A percentile compares a stretch with the other conserved stretches of the same genome.
phyloP scores from a whole-genome alignment of 1,140 invertebrate species.

The Oppia nitens region DNA sequence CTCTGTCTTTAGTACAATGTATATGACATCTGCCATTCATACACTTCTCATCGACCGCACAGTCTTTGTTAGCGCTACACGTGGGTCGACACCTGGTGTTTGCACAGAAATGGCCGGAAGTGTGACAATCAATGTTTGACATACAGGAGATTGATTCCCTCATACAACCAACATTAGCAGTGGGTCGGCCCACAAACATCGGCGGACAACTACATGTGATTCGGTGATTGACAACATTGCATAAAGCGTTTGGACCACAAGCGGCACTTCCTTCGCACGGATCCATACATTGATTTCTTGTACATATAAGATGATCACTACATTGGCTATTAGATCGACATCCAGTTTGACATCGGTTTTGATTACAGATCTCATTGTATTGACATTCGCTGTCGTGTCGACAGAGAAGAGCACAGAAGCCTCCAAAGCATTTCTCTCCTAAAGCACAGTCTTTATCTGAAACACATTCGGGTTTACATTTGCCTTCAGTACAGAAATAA shows the following conservation, averaged over 20 bases:
- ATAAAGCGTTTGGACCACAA: constrained; percentile 77
- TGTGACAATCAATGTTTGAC: constrained; percentile 48
- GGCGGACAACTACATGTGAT: constrained; percentile 66
- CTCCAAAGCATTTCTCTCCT: constrained; percentile 66
- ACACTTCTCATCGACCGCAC: constrained; percentile 23
- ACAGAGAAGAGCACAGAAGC: constrained; percentile 46
- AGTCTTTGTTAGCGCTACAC: constrained; percentile 27
- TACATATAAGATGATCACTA: constrained; percentile 48
- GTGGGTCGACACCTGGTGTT: constrained; percentile 35
- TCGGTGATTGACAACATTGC: constrained; percentile 58
- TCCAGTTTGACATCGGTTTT: constrained; percentile 32
- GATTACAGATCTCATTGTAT: constrained; percentile 23
- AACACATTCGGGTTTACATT: constrained; percentile 63
- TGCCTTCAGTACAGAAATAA: constrained; percentile 55
- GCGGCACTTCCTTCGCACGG: constrained; percentile 27
- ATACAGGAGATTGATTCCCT: constrained; percentile 52
- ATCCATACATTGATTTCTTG: constrained; percentile 28
- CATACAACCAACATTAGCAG: constrained; percentile 44
- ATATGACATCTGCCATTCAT: constrained; percentile 20
- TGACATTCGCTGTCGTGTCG: constrained; percentile 22
- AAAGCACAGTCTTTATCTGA: constrained; percentile 51
- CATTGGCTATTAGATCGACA: constrained; percentile 67
- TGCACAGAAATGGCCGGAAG: constrained; percentile 56
- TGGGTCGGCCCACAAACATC: constrained; percentile 54
- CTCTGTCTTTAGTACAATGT: constrained; percentile 35